Base-by-base conservation (phyloP, 1,140 invertebrate species). In the Chionoecetes opilio region DNA sequence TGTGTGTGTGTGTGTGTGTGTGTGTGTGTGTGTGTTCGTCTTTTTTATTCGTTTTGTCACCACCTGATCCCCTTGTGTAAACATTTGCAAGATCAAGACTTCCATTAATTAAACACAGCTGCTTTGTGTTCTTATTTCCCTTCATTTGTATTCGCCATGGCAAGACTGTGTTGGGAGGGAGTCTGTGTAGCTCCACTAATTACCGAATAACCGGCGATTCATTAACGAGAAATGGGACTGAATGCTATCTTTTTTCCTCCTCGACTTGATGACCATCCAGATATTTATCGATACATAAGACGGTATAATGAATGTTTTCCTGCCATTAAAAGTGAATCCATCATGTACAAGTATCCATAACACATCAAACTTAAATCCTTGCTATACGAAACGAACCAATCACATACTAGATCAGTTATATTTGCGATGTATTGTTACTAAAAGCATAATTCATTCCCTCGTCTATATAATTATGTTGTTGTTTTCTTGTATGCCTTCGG, bases 201-300 rank as follows among this genome's bases (percentile, higher is more conserved):
- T 75, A n/a, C 63, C 63, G 63, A 75, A 75, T 75, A 75, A 75
- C 63, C 63, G 21, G 63, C n/a, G 63, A 75, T 75, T 75, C 63
- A 75, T 75, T 75, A 75, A 53, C 46, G 21, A 53, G 46, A 53
- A 53, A 53, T 53, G 46, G 46, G 46, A 53, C 46, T 3, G 46
- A 11, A 53, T 53, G 46, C 46, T 2, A 53, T 53, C 21, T 75
- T 75, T n/a, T 75, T 75, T 75, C 63, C 63, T 75, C 21, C n/a
- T 75, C n/a, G 63, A 75, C 21, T 5, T 75, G 63, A 75, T 75
- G n/a, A 26, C n/a, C 63, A 75, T 75, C 63, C n/a, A 75, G 63
- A 75, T 75, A 75, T 75, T 75, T 75, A 75, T 75, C 63, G 63
- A n/a, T 75, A 26, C 63, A 75, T 75, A 75, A 75, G 63, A 75